phyloP scores from a whole-genome alignment of 2,888 invertebrate species.

The Acleris sparsana region DNA sequence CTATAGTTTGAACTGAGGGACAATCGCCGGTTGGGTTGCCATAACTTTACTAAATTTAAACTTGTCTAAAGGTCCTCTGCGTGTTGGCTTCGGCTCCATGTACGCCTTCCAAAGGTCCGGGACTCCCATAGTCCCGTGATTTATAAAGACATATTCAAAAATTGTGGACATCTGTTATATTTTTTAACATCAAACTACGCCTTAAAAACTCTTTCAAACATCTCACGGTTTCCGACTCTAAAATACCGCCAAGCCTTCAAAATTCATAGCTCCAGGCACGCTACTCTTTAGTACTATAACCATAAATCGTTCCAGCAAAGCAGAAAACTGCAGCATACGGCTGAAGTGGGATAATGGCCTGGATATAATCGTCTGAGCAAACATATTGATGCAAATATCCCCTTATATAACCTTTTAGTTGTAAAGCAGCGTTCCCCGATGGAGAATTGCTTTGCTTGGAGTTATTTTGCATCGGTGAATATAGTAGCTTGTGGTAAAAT shows the following conservation, averaged over 20 bases:
- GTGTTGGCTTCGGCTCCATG: too few species aligned
- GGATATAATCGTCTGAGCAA: constrained; percentile 33
- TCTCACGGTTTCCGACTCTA: background rate
- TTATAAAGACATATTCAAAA: too few species aligned
- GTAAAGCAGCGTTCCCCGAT: constrained; percentile 4
- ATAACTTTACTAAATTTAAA: too few species aligned
- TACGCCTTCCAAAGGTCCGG: too few species aligned
- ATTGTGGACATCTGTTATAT: too few species aligned
- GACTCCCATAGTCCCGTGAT: too few species aligned
- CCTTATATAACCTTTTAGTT: constrained; percentile 8
- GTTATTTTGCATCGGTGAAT: constrained; percentile 1
- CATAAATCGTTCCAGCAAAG: constrained; percentile 29
- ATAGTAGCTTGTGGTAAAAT: background rate
- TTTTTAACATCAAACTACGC: too few species aligned
- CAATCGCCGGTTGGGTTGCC: too few species aligned
- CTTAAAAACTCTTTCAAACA: background rate
- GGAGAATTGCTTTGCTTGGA: constrained; percentile 8
- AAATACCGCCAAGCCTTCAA: constrained; percentile 14
- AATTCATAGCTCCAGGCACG: constrained; percentile 19
- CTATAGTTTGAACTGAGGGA: too few species aligned
- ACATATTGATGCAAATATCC: constrained; percentile 26
- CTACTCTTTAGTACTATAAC: constrained; percentile 27
- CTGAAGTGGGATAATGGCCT: constrained; percentile 32
- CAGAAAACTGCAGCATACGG: constrained; percentile 37
- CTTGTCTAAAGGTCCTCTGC: too few species aligned